Evolutionary conservation across 1,140 invertebrate species (phyloP).

Genomic region (Drosophila watanabei): DNA sequence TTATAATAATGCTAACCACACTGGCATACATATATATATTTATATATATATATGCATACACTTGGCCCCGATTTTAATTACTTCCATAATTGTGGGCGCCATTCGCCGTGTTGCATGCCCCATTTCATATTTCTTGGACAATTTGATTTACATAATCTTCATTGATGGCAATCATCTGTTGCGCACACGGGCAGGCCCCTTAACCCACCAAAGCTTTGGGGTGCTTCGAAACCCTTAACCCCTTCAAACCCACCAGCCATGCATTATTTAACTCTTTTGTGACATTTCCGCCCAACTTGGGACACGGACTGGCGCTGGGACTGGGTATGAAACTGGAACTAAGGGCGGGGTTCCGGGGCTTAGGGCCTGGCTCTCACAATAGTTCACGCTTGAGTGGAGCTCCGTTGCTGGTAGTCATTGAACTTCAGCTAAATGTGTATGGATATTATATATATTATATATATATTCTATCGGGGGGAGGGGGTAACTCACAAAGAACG

Average conservation of each 20-base stretch:
- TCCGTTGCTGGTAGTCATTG: slow-evolving; percentile 76
- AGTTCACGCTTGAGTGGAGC: slow-evolving; percentile 74
- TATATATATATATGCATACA: slow-evolving; percentile 14
- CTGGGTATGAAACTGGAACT: slow-evolving; percentile 1
- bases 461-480: not conserved
- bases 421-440: slow-evolving; percentile 65
- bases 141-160: slow-evolving; percentile 78
- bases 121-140: slow-evolving; percentile 66
- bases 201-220: not conserved
- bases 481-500: not conserved
- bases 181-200: slow-evolving; percentile 26
- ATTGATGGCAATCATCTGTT: slow-evolving; percentile 76
- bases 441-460: slow-evolving; percentile 26
- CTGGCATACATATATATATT: not conserved
- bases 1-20: not conserved
- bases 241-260: slow-evolving; percentile 2
- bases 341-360: not conserved
- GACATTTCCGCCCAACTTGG: slow-evolving; percentile 43
- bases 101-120: slow-evolving; percentile 47
- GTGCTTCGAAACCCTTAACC: not conserved
- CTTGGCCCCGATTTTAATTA: slow-evolving; percentile 27
- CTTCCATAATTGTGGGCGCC: slow-evolving; percentile 37
- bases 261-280: slow-evolving; percentile 64
- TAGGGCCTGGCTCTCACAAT: slow-evolving; percentile 43
- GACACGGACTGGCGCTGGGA: not conserved